Evolutionary conservation across 2,888 invertebrate species (phyloP).

Genomic region (Chloroclysta siterata): DNA sequence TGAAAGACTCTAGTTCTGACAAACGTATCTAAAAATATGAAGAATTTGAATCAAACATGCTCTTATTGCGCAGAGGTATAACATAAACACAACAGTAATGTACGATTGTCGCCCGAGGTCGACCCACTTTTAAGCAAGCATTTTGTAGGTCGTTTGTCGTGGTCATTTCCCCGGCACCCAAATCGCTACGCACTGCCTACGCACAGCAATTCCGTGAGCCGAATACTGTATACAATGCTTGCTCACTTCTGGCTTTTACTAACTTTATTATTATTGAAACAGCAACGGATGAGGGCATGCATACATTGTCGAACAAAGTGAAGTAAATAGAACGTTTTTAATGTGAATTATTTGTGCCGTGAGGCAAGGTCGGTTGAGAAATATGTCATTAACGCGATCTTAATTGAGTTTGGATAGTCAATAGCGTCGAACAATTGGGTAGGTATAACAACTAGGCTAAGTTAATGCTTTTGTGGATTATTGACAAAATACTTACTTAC

Average conservation of each 20-base stretch:
- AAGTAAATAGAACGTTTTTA: constrained; percentile 37
- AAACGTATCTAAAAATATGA: neutral
- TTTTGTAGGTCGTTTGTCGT: constrained; percentile 76
- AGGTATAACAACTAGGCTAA: constrained; percentile 30
- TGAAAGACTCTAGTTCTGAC: neutral
- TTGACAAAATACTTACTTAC: neutral
- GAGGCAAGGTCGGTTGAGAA: constrained; percentile 44
- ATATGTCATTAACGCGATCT: constrained; percentile 53
- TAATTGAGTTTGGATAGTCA: constrained; percentile 61
- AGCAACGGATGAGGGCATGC: constrained; percentile 57
- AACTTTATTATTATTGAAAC: constrained; percentile 37
- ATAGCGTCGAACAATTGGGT: constrained; percentile 42
- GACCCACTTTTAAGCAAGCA: constrained; percentile 72
- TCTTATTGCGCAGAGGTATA: constrained; percentile 11
- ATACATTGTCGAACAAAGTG: constrained; percentile 45
- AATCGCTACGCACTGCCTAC: constrained; percentile 38
- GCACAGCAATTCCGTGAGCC: constrained; percentile 29
- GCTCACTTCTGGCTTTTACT: constrained; percentile 22
- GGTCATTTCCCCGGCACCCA: constrained; percentile 63
- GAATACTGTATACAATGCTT: constrained; percentile 29
- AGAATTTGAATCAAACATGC: constrained; percentile 5
- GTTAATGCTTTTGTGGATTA: constrained; percentile 28
- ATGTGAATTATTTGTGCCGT: constrained; percentile 42
- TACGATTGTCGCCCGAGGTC: constrained; percentile 56
- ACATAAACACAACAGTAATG: constrained; percentile 53